phyloP scores from a whole-genome alignment of 2,888 invertebrate species.

The Drosophila setosimentum region DNA sequence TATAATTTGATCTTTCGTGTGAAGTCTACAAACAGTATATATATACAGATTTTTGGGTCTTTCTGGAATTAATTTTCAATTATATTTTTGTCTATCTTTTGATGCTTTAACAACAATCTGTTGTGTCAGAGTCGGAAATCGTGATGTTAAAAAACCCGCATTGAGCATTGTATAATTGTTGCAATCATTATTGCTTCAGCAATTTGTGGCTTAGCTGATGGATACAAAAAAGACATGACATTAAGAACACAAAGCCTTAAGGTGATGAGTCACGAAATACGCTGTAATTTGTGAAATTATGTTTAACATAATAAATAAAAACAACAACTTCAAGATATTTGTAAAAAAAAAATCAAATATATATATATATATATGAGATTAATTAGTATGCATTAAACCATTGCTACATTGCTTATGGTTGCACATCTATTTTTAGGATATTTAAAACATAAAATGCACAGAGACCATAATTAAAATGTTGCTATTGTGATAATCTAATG shows the following conservation, averaged over 20 bases:
- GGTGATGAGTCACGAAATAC: constrained; percentile 16
- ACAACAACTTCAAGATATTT: neutral
- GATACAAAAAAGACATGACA: constrained; percentile 4
- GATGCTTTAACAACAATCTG: constrained; percentile 27
- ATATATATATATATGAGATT: neutral
- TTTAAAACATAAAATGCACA: constrained; percentile 1
- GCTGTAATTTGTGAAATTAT: constrained; percentile 4
- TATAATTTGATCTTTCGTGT: constrained; percentile 7
- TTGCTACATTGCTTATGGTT: neutral
- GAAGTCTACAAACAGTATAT: neutral
- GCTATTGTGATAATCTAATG: constrained; percentile 21
- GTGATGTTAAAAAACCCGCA: constrained; percentile 39
- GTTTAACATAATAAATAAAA: neutral
- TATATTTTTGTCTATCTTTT: constrained; percentile 24
- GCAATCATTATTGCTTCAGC: constrained; percentile 29
- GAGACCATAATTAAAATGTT: neutral
- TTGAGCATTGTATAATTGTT: constrained; percentile 39
- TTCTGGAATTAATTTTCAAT: constrained; percentile 18
- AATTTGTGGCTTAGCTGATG: constrained; percentile 13
- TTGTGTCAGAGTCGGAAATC: constrained; percentile 45
- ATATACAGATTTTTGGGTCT: neutral
- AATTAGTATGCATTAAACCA: neutral
- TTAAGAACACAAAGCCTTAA: neutral
- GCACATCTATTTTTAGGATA: neutral
- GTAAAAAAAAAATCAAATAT: no score